Percentiles rank a stretch among this genome's conserved stretches.
Evolutionary conservation across 2,797 vertebrate genomes (phyloP).

Genomic region (Merluccius polli): DNA sequence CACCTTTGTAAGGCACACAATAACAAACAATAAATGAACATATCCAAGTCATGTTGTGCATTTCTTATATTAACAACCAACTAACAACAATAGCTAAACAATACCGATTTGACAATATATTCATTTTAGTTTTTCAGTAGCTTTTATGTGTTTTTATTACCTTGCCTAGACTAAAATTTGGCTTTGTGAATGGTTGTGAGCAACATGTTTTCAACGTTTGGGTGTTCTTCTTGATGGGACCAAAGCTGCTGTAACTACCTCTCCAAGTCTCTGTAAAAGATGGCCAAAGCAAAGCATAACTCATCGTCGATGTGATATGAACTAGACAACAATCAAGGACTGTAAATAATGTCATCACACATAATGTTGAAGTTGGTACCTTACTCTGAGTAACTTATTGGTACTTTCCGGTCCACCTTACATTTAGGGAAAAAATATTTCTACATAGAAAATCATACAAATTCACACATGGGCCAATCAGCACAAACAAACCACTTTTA

Average conservation of each 20-base stretch:
- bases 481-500: too few species aligned
- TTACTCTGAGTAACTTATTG: too few species aligned
- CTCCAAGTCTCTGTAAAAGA: neutral
- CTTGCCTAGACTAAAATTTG: neutral
- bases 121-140: neutral
- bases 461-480: too few species aligned
- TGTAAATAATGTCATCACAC: too few species aligned
- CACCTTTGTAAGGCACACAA: neutral
- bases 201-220: too few species aligned
- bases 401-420: too few species aligned
- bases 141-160: neutral
- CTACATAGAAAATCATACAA: too few species aligned
- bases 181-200: too few species aligned
- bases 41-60: neutral
- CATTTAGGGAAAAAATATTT: too few species aligned
- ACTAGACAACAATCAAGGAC: neutral
- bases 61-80: neutral
- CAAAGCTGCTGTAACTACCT: neutral
- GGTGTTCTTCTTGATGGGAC: neutral
- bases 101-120: too few species aligned
- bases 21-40: neutral
- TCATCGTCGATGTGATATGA: neutral
- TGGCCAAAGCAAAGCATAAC: neutral
- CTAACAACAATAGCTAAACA: neutral
- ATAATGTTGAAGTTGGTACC: too few species aligned